Evolutionary conservation across 1,140 invertebrate genomes (phyloP).

Genomic region (Varroa destructor): DNA sequence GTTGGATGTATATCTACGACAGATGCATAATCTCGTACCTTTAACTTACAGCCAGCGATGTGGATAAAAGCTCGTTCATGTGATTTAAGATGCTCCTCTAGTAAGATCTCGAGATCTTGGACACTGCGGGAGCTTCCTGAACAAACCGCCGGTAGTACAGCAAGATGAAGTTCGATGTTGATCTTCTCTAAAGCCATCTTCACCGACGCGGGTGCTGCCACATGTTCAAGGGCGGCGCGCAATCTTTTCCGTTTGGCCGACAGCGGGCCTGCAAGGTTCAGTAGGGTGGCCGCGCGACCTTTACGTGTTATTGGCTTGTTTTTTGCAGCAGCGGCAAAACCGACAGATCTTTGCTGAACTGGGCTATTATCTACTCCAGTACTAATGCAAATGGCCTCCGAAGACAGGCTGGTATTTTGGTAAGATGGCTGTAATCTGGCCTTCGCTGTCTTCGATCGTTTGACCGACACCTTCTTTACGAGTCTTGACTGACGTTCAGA

Average conservation of each 20-base stretch:
- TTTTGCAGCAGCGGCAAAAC: too few relatives aligned
- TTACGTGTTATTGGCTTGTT: too few relatives aligned
- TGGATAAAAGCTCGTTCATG: constrained; percentile 5
- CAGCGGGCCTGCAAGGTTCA: constrained; percentile 6
- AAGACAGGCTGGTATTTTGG: too few relatives aligned
- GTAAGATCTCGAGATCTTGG: not conserved
- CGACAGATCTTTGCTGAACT: too few relatives aligned
- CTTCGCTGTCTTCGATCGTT: too few relatives aligned
- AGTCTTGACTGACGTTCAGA: too few relatives aligned
- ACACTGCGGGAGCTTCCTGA: not conserved
- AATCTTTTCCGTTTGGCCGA: constrained; percentile 16
- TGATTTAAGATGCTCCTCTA: constrained; percentile 12
- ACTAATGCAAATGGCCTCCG: too few relatives aligned
- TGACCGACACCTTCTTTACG: too few relatives aligned
- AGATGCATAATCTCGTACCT: constrained; percentile 7
- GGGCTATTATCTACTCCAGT: too few relatives aligned
- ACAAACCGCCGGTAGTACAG: not conserved
- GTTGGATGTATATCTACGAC: constrained; percentile 17
- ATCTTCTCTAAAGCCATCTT: not conserved
- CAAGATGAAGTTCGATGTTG: not conserved
- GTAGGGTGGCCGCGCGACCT: not conserved
- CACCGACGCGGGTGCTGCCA: not conserved
- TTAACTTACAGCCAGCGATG: constrained; percentile 15
- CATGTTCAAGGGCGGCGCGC: not conserved
- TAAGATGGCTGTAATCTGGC: too few relatives aligned